These are phyloP conservation scores for Phortica okadai DNA, from an alignment of 2,888 invertebrate species.

Conservation along the genomic window DNA sequence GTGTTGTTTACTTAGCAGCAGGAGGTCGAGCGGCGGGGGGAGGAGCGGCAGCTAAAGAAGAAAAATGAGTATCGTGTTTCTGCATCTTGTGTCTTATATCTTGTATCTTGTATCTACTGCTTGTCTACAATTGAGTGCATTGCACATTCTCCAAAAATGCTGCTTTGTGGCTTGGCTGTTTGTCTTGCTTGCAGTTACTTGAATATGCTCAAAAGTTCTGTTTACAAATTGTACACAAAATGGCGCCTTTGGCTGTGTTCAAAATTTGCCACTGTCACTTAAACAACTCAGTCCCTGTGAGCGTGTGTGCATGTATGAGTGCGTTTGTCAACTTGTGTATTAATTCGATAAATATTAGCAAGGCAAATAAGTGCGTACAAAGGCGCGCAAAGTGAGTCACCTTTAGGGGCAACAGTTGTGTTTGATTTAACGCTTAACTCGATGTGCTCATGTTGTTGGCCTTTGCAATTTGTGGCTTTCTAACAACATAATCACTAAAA, in stretches of 20 bases:
- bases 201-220: conserved; percentile 19
- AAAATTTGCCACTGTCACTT: background rate
- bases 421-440: conserved; percentile 4
- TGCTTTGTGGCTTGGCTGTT: background rate
- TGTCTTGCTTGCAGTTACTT: conserved; percentile 8
- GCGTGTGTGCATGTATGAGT: background rate
- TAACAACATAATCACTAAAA: background rate
- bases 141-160: background rate
- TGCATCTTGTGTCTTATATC: background rate
- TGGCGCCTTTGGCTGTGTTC: conserved; percentile 5
- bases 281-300: background rate
- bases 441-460: background rate
- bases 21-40: no score
- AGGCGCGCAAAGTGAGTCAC: background rate
- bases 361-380: conserved; percentile 3
- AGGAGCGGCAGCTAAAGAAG: no score
- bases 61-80: background rate
- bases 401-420: conserved; percentile 7
- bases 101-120: background rate
- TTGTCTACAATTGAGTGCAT: conserved; percentile 13
- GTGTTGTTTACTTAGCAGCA: background rate
- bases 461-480: background rate
- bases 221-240: background rate
- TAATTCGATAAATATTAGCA: conserved; percentile 23
- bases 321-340: conserved; percentile 14